phyloP scores from a whole-genome alignment of 2,888 invertebrate species.

The Pollenia labialis region DNA sequence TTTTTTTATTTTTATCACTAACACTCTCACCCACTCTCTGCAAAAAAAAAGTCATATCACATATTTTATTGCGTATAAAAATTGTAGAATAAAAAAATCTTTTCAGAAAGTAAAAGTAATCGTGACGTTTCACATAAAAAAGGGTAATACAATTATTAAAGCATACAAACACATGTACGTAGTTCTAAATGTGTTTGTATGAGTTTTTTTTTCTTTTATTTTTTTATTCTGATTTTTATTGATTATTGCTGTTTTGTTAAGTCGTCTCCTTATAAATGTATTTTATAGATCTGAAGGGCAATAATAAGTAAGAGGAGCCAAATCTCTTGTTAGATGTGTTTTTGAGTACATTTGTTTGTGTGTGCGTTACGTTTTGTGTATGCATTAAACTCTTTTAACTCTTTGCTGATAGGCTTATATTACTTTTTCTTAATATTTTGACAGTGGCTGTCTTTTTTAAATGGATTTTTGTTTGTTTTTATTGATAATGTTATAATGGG shows the following conservation, averaged over 20 bases:
- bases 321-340: constrained; percentile 22
- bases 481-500: constrained; percentile 15
- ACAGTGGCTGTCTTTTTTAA: constrained; percentile 54
- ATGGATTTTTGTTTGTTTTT: constrained; percentile 52
- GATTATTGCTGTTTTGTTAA: constrained; percentile 45
- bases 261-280: constrained; percentile 26
- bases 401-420: constrained; percentile 73
- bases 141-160: constrained; percentile 63
- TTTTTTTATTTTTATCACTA: background rate
- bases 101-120: constrained; percentile 67
- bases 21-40: background rate
- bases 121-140: constrained; percentile 70
- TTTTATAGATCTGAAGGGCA: background rate
- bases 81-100: constrained; percentile 61
- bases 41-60: background rate
- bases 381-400: constrained; percentile 73
- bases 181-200: background rate
- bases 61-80: constrained; percentile 15
- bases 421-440: constrained; percentile 55
- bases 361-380: constrained; percentile 33
- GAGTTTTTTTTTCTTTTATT: background rate
- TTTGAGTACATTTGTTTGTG: background rate
- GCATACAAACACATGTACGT: background rate
- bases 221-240: constrained; percentile 63
- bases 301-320: constrained; percentile 17